Evolutionary conservation across 2,888 invertebrate genomes (phyloP).

Genomic region (Phyllotreta striolata): DNA sequence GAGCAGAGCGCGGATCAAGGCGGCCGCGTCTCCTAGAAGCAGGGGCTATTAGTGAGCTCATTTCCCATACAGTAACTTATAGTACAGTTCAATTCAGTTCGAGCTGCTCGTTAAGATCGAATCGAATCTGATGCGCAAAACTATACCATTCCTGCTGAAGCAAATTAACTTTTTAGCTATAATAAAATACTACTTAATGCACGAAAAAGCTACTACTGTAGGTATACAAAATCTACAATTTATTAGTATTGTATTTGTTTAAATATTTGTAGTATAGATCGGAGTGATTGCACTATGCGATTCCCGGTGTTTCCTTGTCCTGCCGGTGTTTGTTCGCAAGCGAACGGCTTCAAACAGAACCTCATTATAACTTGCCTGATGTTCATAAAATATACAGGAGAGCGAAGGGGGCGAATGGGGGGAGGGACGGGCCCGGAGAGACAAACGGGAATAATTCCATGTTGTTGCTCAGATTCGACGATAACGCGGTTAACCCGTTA

Average conservation of each 20-base stretch:
- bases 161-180: too few relatives aligned
- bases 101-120: too few relatives aligned
- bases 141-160: too few relatives aligned
- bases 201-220: too few relatives aligned
- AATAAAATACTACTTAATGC: too few relatives aligned
- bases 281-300: conserved; percentile 20
- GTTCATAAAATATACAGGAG: conserved; percentile 62
- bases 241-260: too few relatives aligned
- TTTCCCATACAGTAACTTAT: conserved; percentile 44
- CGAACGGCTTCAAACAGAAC: conserved; percentile 62
- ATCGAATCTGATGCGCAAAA: too few relatives aligned
- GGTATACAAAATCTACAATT: too few relatives aligned
- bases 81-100: conserved; percentile 8
- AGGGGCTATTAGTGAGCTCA: conserved; percentile 56
- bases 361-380: conserved; percentile 63
- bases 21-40: conserved; percentile 52
- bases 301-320: conserved; percentile 42
- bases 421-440: conserved; percentile 38
- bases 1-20: conserved; percentile 42
- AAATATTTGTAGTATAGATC: neutral
- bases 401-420: conserved; percentile 31
- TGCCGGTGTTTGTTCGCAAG: conserved; percentile 48
- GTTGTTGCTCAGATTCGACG: conserved; percentile 53
- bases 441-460: conserved; percentile 52
- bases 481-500: conserved; percentile 59